Conservation (phyloP, 2,113 vertebrate genomes). For the Leucoraja erinaceus region DNA sequence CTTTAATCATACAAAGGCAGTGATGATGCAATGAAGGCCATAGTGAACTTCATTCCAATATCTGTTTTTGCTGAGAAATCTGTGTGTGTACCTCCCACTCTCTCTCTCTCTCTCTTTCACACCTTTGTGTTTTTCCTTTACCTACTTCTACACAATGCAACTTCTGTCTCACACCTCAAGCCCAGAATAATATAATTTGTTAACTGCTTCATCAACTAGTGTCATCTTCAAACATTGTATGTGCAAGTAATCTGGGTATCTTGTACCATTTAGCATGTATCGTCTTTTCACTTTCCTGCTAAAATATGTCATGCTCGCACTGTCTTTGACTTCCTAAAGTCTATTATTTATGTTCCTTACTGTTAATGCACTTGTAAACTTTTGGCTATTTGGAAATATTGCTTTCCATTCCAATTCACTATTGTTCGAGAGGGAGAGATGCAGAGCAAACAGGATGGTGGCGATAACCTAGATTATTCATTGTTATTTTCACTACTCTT, state of each 20-base stretch:
- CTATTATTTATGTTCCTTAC: not conserved
- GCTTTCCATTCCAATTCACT: not conserved
- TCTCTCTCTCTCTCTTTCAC: too few relatives aligned
- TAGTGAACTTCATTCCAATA: too few relatives aligned
- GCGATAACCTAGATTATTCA: not conserved
- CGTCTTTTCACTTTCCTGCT: too few relatives aligned
- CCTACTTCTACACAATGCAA: too few relatives aligned
- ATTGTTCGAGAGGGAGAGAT: not conserved
- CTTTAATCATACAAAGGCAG: too few relatives aligned
- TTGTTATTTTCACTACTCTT: not conserved
- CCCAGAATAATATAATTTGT: not conserved
- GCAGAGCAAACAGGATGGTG: not conserved
- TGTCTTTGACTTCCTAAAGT: not conserved
- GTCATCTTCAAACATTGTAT: not conserved
- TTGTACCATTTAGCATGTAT: not conserved
- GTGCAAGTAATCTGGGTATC: not conserved
- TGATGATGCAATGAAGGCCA: too few relatives aligned
- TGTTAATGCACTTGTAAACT: not conserved
- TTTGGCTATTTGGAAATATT: not conserved
- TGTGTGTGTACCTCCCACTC: too few relatives aligned
- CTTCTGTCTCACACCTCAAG: not conserved
- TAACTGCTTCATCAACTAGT: not conserved
- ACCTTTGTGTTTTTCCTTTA: too few relatives aligned
- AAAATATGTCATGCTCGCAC: not conserved
- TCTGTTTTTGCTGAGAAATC: too few relatives aligned